Evolutionary conservation across 92 coral and sea anemone species (phyloP).

Genomic region (Porites evermanni): DNA sequence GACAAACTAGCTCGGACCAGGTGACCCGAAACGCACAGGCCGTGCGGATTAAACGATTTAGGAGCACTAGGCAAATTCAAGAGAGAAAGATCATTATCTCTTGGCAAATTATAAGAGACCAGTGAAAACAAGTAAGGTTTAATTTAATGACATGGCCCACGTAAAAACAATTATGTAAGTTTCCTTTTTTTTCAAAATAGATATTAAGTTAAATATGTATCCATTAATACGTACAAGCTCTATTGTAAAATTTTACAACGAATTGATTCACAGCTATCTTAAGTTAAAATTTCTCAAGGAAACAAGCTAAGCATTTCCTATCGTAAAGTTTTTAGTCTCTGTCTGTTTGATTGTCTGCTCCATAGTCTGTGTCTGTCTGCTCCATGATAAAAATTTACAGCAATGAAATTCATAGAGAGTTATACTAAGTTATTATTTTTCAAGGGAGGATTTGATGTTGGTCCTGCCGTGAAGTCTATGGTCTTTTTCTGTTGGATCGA

Average conservation of each 20-base stretch:
- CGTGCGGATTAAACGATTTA: too few relatives aligned
- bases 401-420: too few relatives aligned
- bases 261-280: not conserved
- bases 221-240: not conserved
- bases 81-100: too few relatives aligned
- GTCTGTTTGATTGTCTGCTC: not conserved
- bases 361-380: too few relatives aligned
- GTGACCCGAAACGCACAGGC: too few relatives aligned
- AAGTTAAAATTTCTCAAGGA: too few relatives aligned
- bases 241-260: not conserved
- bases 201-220: not conserved
- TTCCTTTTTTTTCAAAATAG: not conserved
- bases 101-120: not conserved
- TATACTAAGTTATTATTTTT: too few relatives aligned
- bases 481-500: not conserved
- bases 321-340: not conserved
- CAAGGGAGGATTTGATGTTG: too few relatives aligned
- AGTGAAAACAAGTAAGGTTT: not conserved
- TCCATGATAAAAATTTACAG: too few relatives aligned
- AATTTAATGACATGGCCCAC: not conserved
- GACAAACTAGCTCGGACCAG: too few relatives aligned
- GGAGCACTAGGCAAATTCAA: too few relatives aligned
- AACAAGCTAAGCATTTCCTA: not conserved
- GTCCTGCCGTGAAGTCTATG: not conserved
- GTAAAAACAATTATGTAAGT: too few relatives aligned